These are phyloP conservation scores for Scortum barcoo DNA, from an alignment of 2,113 vertebrate species.

Conservation along the genomic window DNA sequence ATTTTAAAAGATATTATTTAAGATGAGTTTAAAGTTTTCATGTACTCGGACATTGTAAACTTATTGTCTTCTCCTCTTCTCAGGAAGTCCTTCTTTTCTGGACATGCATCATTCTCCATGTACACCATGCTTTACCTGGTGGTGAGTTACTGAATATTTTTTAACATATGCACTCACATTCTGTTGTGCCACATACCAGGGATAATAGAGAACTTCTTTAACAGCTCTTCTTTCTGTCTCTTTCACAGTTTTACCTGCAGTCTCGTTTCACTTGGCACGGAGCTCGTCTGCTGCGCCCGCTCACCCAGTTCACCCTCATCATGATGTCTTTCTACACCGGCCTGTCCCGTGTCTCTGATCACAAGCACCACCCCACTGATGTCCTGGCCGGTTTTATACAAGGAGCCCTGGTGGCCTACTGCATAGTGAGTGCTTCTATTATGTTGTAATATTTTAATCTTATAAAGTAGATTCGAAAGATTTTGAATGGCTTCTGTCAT, in stretches of 20 bases:
- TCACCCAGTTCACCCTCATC: slow-evolving; percentile 96
- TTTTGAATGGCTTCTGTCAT: too few species aligned
- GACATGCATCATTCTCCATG: slow-evolving; percentile 96
- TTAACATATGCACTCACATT: not conserved
- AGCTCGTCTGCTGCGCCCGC: slow-evolving; percentile 92
- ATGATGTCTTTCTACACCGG: slow-evolving; percentile 99
- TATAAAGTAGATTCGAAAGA: not conserved
- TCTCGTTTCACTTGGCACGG: slow-evolving; percentile 96
- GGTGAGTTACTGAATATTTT: slow-evolving; percentile 82
- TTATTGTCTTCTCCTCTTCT: not conserved
- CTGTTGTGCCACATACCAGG: too few species aligned
- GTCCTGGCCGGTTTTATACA: slow-evolving; percentile 94
- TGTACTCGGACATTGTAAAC: not conserved
- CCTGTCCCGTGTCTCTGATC: slow-evolving; percentile 93
- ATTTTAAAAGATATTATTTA: not conserved
- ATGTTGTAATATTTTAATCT: not conserved
- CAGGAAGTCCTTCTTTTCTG: slow-evolving; percentile 95
- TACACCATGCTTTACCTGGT: slow-evolving; percentile 96
- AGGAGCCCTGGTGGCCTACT: slow-evolving; percentile 95
- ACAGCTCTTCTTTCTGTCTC: not conserved
- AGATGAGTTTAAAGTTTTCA: not conserved
- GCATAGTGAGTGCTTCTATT: slow-evolving; percentile 87
- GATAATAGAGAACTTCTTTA: not conserved
- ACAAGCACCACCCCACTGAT: slow-evolving; percentile 95
- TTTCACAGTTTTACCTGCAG: slow-evolving; percentile 93